Conservation (phyloP, 2,888 invertebrate genomes). For the Sycophila texana region DNA sequence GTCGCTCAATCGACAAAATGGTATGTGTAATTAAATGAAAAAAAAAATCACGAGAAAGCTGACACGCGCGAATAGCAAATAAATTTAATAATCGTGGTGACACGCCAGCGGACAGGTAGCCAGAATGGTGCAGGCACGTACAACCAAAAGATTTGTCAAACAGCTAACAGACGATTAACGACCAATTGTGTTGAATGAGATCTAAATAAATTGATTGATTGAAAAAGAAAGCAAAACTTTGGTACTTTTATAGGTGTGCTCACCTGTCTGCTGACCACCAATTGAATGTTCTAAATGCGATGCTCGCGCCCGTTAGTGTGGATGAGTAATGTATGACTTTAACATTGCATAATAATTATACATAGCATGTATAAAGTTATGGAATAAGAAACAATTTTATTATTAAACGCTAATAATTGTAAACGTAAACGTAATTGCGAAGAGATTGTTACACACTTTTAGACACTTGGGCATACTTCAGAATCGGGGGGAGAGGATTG, state of each 20-base stretch:
- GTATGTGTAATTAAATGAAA: conserved; percentile 54
- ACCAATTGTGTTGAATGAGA: conserved; percentile 17
- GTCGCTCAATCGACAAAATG: conserved; percentile 50
- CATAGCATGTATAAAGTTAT: conserved; percentile 76
- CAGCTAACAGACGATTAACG: background rate
- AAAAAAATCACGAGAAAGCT: conserved; percentile 40
- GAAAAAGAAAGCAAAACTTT: conserved; percentile 19
- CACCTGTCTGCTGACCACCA: conserved; percentile 43
- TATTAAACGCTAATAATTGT: conserved; percentile 71
- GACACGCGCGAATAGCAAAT: conserved; percentile 51
- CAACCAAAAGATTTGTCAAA: conserved; percentile 12
- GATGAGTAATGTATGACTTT: conserved; percentile 72
- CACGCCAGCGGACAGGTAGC: conserved; percentile 40
- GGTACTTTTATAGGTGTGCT: conserved; percentile 48
- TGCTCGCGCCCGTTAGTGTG: conserved; percentile 70
- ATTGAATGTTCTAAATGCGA: conserved; percentile 60
- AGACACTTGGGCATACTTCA: conserved; percentile 64
- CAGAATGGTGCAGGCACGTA: conserved; percentile 37
- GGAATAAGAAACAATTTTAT: conserved; percentile 69
- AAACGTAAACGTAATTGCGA: conserved; percentile 68
- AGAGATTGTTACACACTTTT: conserved; percentile 68
- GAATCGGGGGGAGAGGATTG: conserved; percentile 54
- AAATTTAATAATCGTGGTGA: conserved; percentile 46
- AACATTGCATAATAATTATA: conserved; percentile 75
- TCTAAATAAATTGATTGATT: background rate